Percentiles rank a stretch among this genome's conserved stretches.
phyloP scores from a whole-genome alignment of 2,113 vertebrate genomes.

The Dipodomys merriami region DNA sequence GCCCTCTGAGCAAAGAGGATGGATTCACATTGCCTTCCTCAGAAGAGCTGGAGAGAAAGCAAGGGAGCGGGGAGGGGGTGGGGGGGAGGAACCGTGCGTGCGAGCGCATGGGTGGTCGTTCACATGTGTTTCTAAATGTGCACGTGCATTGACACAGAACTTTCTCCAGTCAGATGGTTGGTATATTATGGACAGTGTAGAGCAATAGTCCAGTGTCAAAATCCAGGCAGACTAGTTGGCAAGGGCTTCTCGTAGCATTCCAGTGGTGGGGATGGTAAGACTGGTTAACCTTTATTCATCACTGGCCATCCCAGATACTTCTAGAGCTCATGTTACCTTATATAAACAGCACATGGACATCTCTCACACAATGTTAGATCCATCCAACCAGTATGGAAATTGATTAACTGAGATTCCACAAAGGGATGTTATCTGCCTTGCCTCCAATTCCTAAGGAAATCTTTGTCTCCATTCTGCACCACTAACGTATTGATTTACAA shows the following conservation, averaged over 20 bases:
- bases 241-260: background rate
- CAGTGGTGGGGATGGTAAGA: background rate
- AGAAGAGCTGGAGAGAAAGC: conserved; percentile 22
- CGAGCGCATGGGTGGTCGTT: no score
- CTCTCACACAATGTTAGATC: background rate
- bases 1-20: conserved; percentile 44
- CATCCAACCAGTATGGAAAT: background rate
- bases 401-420: background rate
- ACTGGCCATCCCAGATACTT: background rate
- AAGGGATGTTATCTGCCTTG: background rate
- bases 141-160: background rate
- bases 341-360: background rate
- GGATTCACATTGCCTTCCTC: conserved; percentile 22
- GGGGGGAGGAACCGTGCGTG: background rate
- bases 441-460: background rate
- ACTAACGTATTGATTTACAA: background rate
- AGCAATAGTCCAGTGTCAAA: accelerated
- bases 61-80: background rate
- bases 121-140: no score
- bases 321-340: background rate
- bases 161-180: background rate
- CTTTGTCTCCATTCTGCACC: background rate
- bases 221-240: background rate
- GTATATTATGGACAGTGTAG: background rate
- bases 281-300: background rate